These are phyloP conservation scores for Papilio glaucus DNA, from an alignment of 1,140 invertebrate species.

Conservation along the genomic window DNA sequence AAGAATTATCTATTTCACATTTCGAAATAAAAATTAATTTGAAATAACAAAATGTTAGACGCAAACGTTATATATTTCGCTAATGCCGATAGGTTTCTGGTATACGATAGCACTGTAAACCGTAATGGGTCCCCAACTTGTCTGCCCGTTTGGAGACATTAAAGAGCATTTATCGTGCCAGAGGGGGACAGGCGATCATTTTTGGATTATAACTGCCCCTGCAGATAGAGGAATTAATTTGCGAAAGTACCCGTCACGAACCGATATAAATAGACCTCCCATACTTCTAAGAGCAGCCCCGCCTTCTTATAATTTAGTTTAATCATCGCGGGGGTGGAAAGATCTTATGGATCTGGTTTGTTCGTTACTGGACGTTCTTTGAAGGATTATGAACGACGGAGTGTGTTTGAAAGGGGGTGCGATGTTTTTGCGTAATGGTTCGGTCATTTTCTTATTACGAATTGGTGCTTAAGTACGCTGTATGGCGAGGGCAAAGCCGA, in stretches of 20 bases:
- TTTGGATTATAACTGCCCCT: constrained; percentile 76
- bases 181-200: constrained; percentile 76
- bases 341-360: constrained; percentile 53
- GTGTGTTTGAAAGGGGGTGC: constrained; percentile 63
- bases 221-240: constrained; percentile 79
- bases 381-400: constrained; percentile 69
- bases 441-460: constrained; percentile 43
- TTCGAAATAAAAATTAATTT: too few relatives aligned
- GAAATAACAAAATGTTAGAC: too few relatives aligned
- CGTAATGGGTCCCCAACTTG: constrained; percentile 28
- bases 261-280: constrained; percentile 58
- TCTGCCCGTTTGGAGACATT: constrained; percentile 59
- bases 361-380: constrained; percentile 76
- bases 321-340: constrained; percentile 37
- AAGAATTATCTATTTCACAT: too few relatives aligned
- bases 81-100: not conserved
- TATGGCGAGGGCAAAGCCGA: constrained; percentile 45
- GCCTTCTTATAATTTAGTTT: constrained; percentile 23
- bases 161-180: constrained; percentile 69
- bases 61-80: constrained; percentile 17
- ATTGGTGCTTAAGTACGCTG: constrained; percentile 44
- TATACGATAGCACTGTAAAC: constrained; percentile 18
- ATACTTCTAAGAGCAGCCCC: constrained; percentile 44
- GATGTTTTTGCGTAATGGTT: constrained; percentile 81
- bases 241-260: constrained; percentile 57